Evolutionary conservation across 2,113 vertebrate species (phyloP).

Genomic region (Protomyctophum bolini): DNA sequence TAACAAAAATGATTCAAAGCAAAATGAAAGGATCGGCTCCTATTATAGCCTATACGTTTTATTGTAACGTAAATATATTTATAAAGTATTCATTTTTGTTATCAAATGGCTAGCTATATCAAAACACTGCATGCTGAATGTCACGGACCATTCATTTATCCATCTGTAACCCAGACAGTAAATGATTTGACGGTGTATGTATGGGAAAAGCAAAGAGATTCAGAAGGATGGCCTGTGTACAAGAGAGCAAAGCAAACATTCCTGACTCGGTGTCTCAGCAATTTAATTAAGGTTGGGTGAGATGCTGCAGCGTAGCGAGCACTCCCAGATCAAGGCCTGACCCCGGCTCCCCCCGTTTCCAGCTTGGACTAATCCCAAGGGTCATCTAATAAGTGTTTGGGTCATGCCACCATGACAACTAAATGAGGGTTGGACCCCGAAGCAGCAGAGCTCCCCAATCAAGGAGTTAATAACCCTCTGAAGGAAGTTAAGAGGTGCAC

Average conservation of each 20-base stretch:
- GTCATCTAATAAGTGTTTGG: constrained; percentile 71
- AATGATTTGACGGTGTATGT: constrained; percentile 1
- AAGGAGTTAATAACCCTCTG: constrained; percentile 64
- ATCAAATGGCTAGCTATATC: too few relatives aligned
- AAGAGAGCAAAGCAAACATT: constrained; percentile 84
- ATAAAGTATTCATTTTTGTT: too few relatives aligned
- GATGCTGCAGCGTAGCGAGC: constrained; percentile 66
- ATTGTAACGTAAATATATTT: too few relatives aligned
- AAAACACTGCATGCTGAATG: too few relatives aligned
- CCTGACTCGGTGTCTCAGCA: constrained; percentile 86
- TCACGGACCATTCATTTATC: too few relatives aligned
- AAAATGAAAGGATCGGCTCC: too few relatives aligned
- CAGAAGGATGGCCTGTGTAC: constrained; percentile 5
- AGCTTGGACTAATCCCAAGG: constrained; percentile 66
- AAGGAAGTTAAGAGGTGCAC: constrained; percentile 63
- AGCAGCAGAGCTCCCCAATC: constrained; percentile 51
- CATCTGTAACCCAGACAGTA: too few relatives aligned
- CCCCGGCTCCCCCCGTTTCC: constrained; percentile 34
- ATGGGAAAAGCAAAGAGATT: constrained; percentile 77
- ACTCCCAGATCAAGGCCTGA: constrained; percentile 66
- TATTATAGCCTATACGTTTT: too few relatives aligned
- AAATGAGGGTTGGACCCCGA: constrained; percentile 37
- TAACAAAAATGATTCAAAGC: too few relatives aligned
- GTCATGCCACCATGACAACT: constrained; percentile 76
- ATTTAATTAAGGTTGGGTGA: constrained; percentile 87